Base-by-base conservation (phyloP, 2,888 invertebrate species). In the Dasysyrphus tricinctus region DNA sequence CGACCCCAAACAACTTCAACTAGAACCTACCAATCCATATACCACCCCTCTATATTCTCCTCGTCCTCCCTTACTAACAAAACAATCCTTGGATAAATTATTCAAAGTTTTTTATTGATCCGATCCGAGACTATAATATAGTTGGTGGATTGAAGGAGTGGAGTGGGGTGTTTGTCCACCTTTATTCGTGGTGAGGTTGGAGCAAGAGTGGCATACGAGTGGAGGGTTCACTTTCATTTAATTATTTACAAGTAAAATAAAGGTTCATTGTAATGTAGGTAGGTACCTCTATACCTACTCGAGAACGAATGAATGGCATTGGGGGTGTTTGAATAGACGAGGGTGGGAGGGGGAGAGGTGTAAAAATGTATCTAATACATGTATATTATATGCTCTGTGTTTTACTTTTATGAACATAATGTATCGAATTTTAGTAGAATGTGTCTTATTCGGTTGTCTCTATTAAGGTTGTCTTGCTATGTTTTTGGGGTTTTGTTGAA, bases 221-320 rank as follows among this genome's bases (percentile, higher is more conserved):
- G 47, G 79, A 73, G 34, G 76, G 79, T 80, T 81, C 70, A 83
- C 73, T 80, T 87, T 83, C 79, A 79, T 81, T 87, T 87, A 87
- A 87, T 87, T 87, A 87, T 87, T 87, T 87, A 87, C 83, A 87
- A 80, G 83, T 82, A 78, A 74, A 86, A 76, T 86, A 86, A 82
- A 82, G 86, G 86, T 86, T 86, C 86, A 86, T 86, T 86, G 86
- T 86, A 86, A 86, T 86, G 75, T 78, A 54, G 54, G 54, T 54
- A 67, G 54, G 54, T 54, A 67, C 70, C 70, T 73, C 4, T 16
- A 34, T 86, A 59, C 39, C 59, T 42, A 61, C 78, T 81, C 49
- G 37, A 67, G 72, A 73, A 49, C 54, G 75, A 80, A 72, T 72
- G 70, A 80, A 77, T 74, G 81, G 63, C 70, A 65, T 74, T 78